These are phyloP conservation scores for Armadillidium nasatum DNA, from an alignment of 1,140 invertebrate genomes.

Conservation along the genomic window DNA sequence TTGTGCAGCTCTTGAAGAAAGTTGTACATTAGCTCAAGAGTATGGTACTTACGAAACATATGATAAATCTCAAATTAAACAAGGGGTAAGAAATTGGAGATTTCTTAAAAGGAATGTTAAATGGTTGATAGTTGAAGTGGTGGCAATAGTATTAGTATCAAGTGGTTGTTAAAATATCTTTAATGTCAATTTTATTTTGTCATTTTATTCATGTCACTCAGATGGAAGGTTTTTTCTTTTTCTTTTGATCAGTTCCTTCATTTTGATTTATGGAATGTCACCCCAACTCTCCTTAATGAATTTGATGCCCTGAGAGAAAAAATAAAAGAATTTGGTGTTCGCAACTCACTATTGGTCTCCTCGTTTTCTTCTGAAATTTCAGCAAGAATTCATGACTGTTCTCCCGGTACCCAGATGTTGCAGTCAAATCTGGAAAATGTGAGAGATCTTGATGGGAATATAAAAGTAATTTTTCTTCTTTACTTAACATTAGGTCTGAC, in stretches of 20 bases:
- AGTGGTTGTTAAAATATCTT: too few relatives aligned
- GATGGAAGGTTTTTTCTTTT: neutral
- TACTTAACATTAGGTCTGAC: neutral
- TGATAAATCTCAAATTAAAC: slow-evolving; percentile 80
- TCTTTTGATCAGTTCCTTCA: slow-evolving; percentile 65
- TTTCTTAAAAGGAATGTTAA: neutral
- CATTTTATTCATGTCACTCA: too few relatives aligned
- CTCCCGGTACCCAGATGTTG: slow-evolving; percentile 96
- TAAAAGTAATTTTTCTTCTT: slow-evolving; percentile 54
- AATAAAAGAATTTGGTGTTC: slow-evolving; percentile 81
- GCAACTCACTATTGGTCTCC: slow-evolving; percentile 90
- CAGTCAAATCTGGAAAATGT: slow-evolving; percentile 96
- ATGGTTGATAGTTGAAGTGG: too few relatives aligned
- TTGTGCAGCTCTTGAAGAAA: slow-evolving; percentile 88
- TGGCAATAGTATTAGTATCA: too few relatives aligned
- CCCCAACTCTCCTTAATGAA: slow-evolving; percentile 79
- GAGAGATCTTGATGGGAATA: slow-evolving; percentile 84
- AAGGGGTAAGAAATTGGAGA: slow-evolving; percentile 61
- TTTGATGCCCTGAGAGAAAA: slow-evolving; percentile 78
- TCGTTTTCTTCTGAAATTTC: slow-evolving; percentile 99
- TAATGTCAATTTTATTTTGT: too few relatives aligned
- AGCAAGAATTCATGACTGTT: slow-evolving; percentile 97
- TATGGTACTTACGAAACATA: slow-evolving; percentile 86
- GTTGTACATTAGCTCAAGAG: slow-evolving; percentile 88
- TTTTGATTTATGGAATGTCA: slow-evolving; percentile 95